Percentiles rank a stretch among this genome's conserved stretches.
These are phyloP conservation scores for Rhinolophus ferrumequinum DNA, from an alignment of 2,113 vertebrate species.

Conservation along the genomic window DNA sequence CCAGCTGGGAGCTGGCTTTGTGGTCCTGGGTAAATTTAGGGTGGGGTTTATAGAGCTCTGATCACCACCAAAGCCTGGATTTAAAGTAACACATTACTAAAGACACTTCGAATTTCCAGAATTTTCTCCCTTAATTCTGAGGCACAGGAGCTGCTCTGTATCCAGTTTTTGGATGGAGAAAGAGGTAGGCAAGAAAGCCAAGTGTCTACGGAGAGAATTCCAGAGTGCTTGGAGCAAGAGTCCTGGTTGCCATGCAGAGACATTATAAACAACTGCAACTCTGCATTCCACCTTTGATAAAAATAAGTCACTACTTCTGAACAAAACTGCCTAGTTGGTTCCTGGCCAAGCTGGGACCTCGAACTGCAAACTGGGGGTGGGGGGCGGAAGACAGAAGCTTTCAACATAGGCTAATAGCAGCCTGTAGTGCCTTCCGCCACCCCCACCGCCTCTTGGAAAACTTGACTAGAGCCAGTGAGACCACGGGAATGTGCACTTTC, in stretches of 20 bases:
- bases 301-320: constrained; percentile 71
- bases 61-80: background rate
- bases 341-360: constrained; percentile 30
- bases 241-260: constrained; percentile 16
- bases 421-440: background rate
- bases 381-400: constrained; percentile 37
- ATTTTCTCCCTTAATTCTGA: background rate
- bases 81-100: background rate
- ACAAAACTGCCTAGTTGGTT: constrained; percentile 50
- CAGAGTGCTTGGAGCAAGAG: background rate
- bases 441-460: background rate
- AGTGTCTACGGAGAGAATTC: background rate
- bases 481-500: constrained; percentile 47
- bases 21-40: background rate
- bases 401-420: constrained; percentile 13
- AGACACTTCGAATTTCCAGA: background rate
- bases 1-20: background rate
- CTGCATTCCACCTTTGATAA: constrained; percentile 62
- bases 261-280: background rate
- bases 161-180: background rate
- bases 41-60: background rate
- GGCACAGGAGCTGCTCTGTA: background rate
- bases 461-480: constrained; percentile 20
- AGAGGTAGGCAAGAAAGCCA: background rate
- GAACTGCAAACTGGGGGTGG: background rate